phyloP scores from a whole-genome alignment of 2,888 invertebrate species.

The Drosophila kanekoi region DNA sequence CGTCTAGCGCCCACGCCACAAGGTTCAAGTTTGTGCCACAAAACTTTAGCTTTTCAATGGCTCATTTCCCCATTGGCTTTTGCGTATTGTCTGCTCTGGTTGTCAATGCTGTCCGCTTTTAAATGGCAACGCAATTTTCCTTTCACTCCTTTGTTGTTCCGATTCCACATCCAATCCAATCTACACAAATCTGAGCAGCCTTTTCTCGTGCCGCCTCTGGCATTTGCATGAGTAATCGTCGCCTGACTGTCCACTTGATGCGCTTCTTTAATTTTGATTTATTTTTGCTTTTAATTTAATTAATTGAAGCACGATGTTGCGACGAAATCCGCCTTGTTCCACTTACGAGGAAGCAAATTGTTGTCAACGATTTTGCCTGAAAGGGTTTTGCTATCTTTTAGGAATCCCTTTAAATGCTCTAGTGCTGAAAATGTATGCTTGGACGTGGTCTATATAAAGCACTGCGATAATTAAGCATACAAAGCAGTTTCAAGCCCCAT shows the following conservation, averaged over 20 bases:
- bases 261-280: conserved; percentile 58
- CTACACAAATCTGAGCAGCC: conserved; percentile 31
- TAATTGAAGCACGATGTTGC: conserved; percentile 52
- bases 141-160: conserved; percentile 46
- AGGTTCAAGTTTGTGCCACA: conserved; percentile 44
- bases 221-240: conserved; percentile 49
- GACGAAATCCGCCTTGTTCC: conserved; percentile 16
- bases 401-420: background rate
- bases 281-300: conserved; percentile 59
- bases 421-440: background rate
- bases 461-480: conserved; percentile 6
- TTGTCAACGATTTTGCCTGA: conserved; percentile 13
- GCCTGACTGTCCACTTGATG: conserved; percentile 44
- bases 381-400: background rate
- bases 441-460: background rate
- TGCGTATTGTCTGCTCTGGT: conserved; percentile 35
- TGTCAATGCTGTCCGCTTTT: conserved; percentile 26
- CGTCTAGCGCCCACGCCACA: conserved; percentile 58
- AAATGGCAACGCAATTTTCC: conserved; percentile 36
- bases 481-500: background rate
- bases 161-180: conserved; percentile 2
- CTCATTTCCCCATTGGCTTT: conserved; percentile 56
- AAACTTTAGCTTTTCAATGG: conserved; percentile 49
- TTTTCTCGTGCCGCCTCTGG: conserved; percentile 10
- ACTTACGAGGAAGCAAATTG: conserved; percentile 19